phyloP scores from a whole-genome alignment of 2,888 invertebrate genomes.

The Furcula furcula region DNA sequence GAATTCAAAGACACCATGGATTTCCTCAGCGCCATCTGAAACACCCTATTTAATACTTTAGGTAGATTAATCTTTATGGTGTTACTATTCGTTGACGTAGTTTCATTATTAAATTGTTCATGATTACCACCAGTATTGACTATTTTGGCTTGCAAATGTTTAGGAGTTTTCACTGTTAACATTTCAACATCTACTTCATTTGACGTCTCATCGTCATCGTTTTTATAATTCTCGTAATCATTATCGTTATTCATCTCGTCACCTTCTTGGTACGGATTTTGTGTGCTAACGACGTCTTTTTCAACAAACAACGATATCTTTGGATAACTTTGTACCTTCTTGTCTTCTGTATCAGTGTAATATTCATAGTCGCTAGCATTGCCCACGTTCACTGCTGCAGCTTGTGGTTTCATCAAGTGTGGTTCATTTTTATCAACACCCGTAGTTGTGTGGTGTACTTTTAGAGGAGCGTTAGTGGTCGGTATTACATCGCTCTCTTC shows the following conservation, averaged over 20 bases:
- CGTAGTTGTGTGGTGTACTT: background rate
- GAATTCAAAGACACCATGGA: conserved; percentile 44
- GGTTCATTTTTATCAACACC: conserved; percentile 3
- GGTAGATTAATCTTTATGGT: conserved; percentile 36
- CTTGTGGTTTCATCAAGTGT: too few species aligned
- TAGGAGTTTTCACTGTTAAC: background rate
- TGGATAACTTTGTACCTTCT: background rate
- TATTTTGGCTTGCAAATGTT: background rate
- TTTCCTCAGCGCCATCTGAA: conserved; percentile 43
- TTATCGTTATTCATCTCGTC: conserved; percentile 7
- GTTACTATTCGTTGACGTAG: conserved; percentile 11
- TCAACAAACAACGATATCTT: background rate
- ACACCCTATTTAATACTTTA: conserved; percentile 36
- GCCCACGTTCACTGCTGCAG: too few species aligned
- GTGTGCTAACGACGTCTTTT: conserved; percentile 11
- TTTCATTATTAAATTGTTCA: background rate
- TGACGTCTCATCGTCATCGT: conserved; percentile 13
- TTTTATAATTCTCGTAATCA: conserved; percentile 6
- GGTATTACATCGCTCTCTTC: background rate
- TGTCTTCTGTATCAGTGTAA: conserved; percentile 13
- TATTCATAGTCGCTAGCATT: conserved; percentile 9
- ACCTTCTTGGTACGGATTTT: conserved; percentile 20
- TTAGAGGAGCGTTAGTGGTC: conserved; percentile 1
- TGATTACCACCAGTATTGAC: too few species aligned
- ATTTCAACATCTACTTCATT: conserved; percentile 12